Evolutionary conservation across 2,797 vertebrate species (phyloP).

Genomic region (Cephalopachus bancanus): DNA sequence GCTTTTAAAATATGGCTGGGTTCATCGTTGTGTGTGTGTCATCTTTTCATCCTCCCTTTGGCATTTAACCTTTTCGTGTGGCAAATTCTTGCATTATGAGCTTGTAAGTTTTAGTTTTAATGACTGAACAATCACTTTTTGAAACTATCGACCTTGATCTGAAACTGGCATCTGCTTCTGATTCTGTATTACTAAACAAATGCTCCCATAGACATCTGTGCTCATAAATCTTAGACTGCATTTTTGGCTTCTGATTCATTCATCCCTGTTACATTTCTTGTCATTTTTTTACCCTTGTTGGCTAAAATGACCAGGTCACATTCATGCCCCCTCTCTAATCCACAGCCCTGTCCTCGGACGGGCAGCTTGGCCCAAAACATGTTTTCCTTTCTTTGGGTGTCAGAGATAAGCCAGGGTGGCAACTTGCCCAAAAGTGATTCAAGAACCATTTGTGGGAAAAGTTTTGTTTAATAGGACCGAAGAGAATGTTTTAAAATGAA

Average conservation of each 20-base stretch:
- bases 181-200: neutral
- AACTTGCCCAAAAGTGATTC: conserved; percentile 32
- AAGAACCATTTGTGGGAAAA: conserved; percentile 27
- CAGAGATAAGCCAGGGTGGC: conserved; percentile 51
- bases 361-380: conserved; percentile 4
- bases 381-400: conserved; percentile 50
- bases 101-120: neutral
- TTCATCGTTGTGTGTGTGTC: neutral
- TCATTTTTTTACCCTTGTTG: neutral
- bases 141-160: neutral
- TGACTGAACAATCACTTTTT: neutral
- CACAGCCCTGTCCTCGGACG: neutral
- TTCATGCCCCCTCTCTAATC: neutral
- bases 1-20: neutral
- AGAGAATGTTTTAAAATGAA: conserved; percentile 64
- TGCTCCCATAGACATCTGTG: neutral
- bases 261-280: neutral
- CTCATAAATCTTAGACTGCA: neutral
- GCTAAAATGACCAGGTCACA: neutral
- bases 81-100: neutral
- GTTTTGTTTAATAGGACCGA: conserved; percentile 9
- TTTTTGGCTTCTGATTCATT: neutral
- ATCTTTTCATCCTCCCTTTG: conserved; percentile 36
- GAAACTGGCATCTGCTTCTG: neutral
- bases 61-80: neutral